These are phyloP conservation scores for Anolis apletophallus DNA, from an alignment of 2,797 vertebrate genomes.

Conservation along the genomic window DNA sequence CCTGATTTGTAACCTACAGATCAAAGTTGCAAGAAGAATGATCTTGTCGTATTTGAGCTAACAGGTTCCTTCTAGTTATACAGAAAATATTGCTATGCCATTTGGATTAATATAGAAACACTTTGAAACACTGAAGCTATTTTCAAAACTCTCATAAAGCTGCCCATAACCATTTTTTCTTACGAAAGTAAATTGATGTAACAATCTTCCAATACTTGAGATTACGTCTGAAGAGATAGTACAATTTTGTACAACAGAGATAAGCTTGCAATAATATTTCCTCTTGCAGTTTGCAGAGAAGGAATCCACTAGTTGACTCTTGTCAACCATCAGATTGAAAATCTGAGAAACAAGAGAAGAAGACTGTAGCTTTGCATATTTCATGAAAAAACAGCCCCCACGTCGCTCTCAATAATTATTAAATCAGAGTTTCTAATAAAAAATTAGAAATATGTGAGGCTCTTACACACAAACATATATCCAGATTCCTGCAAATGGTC, in stretches of 20 bases:
- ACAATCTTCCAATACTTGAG: conserved; percentile 37
- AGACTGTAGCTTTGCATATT: conserved; percentile 46
- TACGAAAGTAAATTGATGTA: conserved; percentile 28
- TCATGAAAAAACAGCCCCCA: conserved; percentile 60
- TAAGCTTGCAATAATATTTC: conserved; percentile 23
- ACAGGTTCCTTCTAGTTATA: neutral
- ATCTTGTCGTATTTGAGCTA: conserved; percentile 28
- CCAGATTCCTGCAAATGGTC: conserved; percentile 74
- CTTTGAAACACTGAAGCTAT: conserved; percentile 28
- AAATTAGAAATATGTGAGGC: conserved; percentile 63
- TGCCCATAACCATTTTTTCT: conserved; percentile 42
- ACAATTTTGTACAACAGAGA: conserved; percentile 44
- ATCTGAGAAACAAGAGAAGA: conserved; percentile 46
- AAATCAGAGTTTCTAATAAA: conserved; percentile 63
- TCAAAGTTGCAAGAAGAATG: neutral
- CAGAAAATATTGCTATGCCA: conserved; percentile 29
- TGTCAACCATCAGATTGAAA: conserved; percentile 64
- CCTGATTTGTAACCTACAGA: conserved; percentile 31
- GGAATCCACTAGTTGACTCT: conserved; percentile 54
- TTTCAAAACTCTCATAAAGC: conserved; percentile 39
- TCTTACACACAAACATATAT: conserved; percentile 69
- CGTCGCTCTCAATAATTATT: conserved; percentile 62
- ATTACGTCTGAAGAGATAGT: conserved; percentile 32
- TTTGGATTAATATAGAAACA: conserved; percentile 46
- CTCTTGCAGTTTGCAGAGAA: conserved; percentile 59